phyloP scores from a whole-genome alignment of 2,113 vertebrate species.

The Hydropotes inermis region DNA sequence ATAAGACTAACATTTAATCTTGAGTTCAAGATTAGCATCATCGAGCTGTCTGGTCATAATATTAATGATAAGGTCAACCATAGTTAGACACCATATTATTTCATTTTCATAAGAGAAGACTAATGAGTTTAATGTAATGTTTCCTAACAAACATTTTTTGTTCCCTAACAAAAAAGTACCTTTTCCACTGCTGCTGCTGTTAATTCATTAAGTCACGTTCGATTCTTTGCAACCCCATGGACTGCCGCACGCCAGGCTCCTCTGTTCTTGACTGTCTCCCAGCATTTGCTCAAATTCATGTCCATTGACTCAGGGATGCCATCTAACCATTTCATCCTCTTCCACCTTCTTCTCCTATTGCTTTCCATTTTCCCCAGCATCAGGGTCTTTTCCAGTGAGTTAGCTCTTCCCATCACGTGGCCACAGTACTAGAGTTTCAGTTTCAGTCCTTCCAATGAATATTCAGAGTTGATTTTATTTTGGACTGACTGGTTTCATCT shows the following conservation, averaged over 20 bases:
- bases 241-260: not conserved
- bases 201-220: not conserved
- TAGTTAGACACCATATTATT: not conserved
- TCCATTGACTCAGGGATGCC: not conserved
- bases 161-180: not conserved
- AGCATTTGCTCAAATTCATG: not conserved
- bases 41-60: not conserved
- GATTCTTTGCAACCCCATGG: not conserved
- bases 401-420: not conserved
- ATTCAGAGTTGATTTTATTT: not conserved
- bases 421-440: not conserved
- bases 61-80: not conserved
- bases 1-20: not conserved
- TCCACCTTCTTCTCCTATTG: not conserved
- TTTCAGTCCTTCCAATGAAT: not conserved
- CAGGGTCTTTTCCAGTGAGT: not conserved
- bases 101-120: not conserved
- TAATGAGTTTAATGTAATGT: not conserved
- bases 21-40: not conserved
- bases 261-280: not conserved
- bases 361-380: not conserved
- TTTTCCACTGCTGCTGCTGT: not conserved
- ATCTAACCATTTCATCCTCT: not conserved
- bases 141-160: too few species aligned
- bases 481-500: not conserved